These are phyloP conservation scores for Erythrocebus patas DNA, from an alignment of 2,113 vertebrate species.

Conservation along the genomic window DNA sequence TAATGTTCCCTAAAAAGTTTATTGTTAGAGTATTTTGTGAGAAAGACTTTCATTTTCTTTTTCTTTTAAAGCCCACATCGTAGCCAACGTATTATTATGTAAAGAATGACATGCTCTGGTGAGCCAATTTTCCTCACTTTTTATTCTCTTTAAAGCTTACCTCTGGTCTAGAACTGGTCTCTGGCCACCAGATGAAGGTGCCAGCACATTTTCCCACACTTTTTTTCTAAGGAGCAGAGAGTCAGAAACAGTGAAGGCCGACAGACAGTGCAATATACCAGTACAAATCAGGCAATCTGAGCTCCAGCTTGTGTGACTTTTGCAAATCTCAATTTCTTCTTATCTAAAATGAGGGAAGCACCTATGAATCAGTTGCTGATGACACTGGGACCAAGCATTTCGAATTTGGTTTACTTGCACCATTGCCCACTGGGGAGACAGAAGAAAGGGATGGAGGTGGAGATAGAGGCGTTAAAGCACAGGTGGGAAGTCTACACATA, in stretches of 20 bases:
- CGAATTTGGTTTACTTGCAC: not conserved
- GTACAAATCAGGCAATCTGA: not conserved
- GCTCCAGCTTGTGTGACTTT: not conserved
- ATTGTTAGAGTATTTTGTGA: not conserved
- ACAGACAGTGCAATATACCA: not conserved
- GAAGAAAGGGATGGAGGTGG: not conserved
- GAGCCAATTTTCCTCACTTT: not conserved
- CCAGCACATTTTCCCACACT: not conserved
- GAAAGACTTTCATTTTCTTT: not conserved
- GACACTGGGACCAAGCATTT: not conserved
- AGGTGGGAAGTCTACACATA: not conserved
- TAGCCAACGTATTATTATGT: not conserved
- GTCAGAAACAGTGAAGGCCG: not conserved
- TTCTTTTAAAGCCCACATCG: not conserved
- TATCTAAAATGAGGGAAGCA: not conserved
- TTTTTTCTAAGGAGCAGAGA: conserved; percentile 14
- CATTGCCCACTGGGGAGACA: not conserved
- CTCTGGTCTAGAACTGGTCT: not conserved
- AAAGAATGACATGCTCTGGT: not conserved
- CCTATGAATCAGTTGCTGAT: conserved; percentile 1
- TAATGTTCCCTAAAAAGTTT: not conserved
- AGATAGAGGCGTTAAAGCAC: not conserved
- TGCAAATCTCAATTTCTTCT: not conserved
- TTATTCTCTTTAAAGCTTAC: conserved; percentile 19
- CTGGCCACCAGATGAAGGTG: conserved; percentile 27